Base-by-base conservation (phyloP, 35 echinoderm and acorn worm species). In the Hemicentrotus pulcherrimus region DNA sequence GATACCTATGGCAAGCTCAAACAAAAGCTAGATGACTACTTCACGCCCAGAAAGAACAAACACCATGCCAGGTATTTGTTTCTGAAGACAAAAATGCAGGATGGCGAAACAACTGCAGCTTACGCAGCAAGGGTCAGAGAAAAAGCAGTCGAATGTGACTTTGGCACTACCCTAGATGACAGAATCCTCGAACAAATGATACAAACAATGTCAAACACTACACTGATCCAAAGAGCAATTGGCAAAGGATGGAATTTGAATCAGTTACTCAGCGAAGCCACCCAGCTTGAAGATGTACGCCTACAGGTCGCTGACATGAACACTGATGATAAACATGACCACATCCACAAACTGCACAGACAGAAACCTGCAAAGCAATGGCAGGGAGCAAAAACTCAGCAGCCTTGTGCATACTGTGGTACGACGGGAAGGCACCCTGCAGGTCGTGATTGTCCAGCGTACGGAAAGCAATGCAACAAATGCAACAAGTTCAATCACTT, bases 131-230 rank as follows among this genome's bases (percentile, higher is more conserved):
- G 96, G 61, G 65, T 97, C 31, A 52, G 86, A 91, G 96, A 97
- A 32, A 95, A 97, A 91, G 96, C 96, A 30, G 78, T 9, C 46
- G 93, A 97, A 13, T 97, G 96, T 94, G 92, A 97, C 12, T 95
- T 97, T 91, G 95, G 96, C 16, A 86, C 55, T 30, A 91, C 91
- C 13, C 31, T 32, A 13, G 95, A 97, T 88, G 95, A 97, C 24
- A 94, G 96, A 70, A 97, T 97, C 12, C 52, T 97, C n/a, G 96
- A 97, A 94, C 95, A 95, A 31, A 22, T 97, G 4, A 94, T 95
- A 30, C 95, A 94, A 58, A 97, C 96, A 18, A 94, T 97, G 5
- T 46, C 46, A 41, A 95, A 94, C 32, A 50, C 92, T 50, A 55
- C 15, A 32, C 48, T 95, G 9, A 94, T 95, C 9, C 46, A 95